Conservation (phyloP, 2,113 vertebrate genomes). For the Colossoma macropomum region DNA sequence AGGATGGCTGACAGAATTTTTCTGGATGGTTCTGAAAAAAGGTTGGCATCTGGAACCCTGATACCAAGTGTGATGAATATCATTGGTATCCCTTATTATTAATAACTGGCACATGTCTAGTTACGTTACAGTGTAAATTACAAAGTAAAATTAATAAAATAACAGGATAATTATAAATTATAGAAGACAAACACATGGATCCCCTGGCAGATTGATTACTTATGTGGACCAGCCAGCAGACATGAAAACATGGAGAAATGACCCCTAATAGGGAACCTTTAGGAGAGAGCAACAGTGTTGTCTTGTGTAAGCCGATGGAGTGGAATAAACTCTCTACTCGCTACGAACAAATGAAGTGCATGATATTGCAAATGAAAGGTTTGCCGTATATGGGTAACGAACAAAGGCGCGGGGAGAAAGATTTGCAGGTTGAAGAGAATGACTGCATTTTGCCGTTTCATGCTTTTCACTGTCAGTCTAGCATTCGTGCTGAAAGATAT, state of each 20-base stretch:
- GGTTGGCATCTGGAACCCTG: no score
- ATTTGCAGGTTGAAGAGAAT: background rate
- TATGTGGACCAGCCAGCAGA: background rate
- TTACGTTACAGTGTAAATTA: background rate
- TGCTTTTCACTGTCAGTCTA: background rate
- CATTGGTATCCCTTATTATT: no score
- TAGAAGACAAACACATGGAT: no score
- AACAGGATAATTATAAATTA: no score
- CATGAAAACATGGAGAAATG: background rate
- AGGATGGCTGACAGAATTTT: no score
- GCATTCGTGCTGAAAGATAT: background rate
- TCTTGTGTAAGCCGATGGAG: background rate
- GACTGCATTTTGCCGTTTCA: background rate
- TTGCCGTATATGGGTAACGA: background rate
- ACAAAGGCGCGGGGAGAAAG: background rate
- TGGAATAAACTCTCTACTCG: background rate
- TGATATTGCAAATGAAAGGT: conserved; percentile 15
- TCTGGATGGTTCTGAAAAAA: no score
- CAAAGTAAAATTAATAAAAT: background rate
- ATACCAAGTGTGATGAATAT: no score
- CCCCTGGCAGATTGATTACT: no score
- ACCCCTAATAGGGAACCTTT: background rate
- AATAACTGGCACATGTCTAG: no score
- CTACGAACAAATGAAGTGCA: conserved; percentile 19
- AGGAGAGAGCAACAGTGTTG: conserved; percentile 17